A percentile compares a stretch with the other conserved stretches of the same genome.
phyloP scores from a whole-genome alignment of 1,140 invertebrate species.

The Polyergus mexicanus region DNA sequence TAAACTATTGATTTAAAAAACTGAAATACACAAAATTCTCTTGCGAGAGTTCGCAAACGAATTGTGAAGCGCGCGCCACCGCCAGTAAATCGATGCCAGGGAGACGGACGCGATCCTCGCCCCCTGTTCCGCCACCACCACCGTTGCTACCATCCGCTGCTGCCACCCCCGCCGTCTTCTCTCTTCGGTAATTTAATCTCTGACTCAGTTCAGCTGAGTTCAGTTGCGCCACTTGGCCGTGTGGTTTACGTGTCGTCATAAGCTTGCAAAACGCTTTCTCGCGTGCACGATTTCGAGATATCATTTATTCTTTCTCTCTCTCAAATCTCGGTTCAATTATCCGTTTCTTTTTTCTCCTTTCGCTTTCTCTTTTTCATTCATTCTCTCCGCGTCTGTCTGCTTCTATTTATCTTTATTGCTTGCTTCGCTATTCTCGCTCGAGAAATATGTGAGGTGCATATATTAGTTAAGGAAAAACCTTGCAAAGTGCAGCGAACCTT shows the following conservation, averaged over 20 bases:
- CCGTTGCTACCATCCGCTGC: slow-evolving; percentile 56
- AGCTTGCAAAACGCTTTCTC: slow-evolving; percentile 59
- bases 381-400: not conserved
- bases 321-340: not conserved
- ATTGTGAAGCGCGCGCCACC: slow-evolving; percentile 70
- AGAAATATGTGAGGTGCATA: slow-evolving; percentile 2
- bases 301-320: slow-evolving; percentile 20
- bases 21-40: not conserved
- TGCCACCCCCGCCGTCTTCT: slow-evolving; percentile 69
- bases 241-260: slow-evolving; percentile 79
- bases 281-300: slow-evolving; percentile 9
- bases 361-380: not conserved
- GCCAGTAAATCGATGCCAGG: slow-evolving; percentile 75
- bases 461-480: not conserved
- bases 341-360: not conserved
- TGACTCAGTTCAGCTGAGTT: slow-evolving; percentile 82
- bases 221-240: slow-evolving; percentile 82
- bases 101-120: slow-evolving; percentile 63
- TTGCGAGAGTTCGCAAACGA: slow-evolving; percentile 25
- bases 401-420: too few relatives aligned
- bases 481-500: slow-evolving; percentile 30
- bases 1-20: not conserved
- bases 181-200: slow-evolving; percentile 81
- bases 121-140: slow-evolving; percentile 29
- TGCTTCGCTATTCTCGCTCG: too few relatives aligned